A percentile compares a stretch with the other conserved stretches of the same genome.
Evolutionary conservation across 1,140 invertebrate species (phyloP).

Genomic region (Riptortus pedestris): DNA sequence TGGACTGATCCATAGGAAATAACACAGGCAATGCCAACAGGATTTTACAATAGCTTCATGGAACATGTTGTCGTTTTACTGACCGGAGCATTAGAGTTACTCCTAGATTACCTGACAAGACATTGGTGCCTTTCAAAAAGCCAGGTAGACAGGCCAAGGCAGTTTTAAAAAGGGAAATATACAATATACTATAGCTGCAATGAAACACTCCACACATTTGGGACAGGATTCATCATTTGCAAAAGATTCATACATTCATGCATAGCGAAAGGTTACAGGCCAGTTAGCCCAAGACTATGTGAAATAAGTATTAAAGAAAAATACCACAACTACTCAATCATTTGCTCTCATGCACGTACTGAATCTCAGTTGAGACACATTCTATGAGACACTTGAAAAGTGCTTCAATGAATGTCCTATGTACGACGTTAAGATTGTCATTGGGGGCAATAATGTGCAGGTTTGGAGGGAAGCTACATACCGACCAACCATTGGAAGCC

Average conservation of each 20-base stretch:
- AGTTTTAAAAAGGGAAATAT: constrained; percentile 3
- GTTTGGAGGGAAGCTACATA: constrained; percentile 20
- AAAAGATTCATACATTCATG: too few species aligned
- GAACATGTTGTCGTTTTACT: constrained; percentile 34
- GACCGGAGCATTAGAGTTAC: constrained; percentile 38
- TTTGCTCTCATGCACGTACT: neutral
- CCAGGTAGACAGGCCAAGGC: neutral
- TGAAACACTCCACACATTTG: neutral
- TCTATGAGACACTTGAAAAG: neutral
- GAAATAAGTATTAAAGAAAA: neutral
- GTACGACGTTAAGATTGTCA: constrained; percentile 22
- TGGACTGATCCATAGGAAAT: neutral
- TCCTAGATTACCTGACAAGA: neutral
- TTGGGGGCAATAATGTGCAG: constrained; percentile 26
- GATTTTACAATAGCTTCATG: neutral
- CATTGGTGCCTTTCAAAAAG: neutral
- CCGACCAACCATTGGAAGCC: constrained; percentile 22
- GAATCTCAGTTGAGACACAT: constrained; percentile 2
- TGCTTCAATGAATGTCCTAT: neutral
- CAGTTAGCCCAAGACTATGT: neutral
- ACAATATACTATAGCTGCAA: constrained; percentile 19
- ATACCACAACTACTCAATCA: neutral
- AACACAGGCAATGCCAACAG: neutral
- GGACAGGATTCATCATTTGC: neutral
- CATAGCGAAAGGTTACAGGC: too few species aligned